phyloP scores from a whole-genome alignment of 2,797 vertebrate genomes.

The Tiaroga cobitis region DNA sequence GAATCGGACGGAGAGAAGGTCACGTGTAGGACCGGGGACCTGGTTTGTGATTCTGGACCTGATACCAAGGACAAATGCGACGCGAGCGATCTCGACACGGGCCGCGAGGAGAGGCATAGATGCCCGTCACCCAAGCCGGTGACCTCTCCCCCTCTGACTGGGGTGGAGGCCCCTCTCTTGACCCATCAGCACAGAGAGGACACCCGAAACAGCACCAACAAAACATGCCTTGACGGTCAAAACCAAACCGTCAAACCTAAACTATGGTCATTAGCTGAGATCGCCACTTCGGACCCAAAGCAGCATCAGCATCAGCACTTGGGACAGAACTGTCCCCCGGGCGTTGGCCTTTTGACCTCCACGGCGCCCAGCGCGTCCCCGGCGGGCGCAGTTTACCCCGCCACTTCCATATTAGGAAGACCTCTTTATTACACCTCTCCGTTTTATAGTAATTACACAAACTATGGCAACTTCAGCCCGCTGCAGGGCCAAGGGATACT shows the following conservation, averaged over 20 bases:
- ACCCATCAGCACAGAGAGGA: constrained; percentile 83
- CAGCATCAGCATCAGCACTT: constrained; percentile 76
- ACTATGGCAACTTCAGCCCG: constrained; percentile 96
- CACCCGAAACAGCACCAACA: constrained; percentile 66
- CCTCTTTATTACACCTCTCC: constrained; percentile 98
- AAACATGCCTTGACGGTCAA: constrained; percentile 76
- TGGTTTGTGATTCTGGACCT: constrained; percentile 82
- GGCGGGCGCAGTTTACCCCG: constrained; percentile 86
- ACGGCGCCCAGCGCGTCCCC: constrained; percentile 81
- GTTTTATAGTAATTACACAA: constrained; percentile 98
- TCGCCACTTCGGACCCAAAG: constrained; percentile 97
- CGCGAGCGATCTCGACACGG: constrained; percentile 72
- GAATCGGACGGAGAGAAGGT: constrained; percentile 94
- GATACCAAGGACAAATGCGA: constrained; percentile 86
- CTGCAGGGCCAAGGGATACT: constrained; percentile 95
- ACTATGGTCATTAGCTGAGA: constrained; percentile 97
- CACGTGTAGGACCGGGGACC: constrained; percentile 79
- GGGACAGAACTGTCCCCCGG: constrained; percentile 73
- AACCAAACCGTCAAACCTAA: constrained; percentile 90
- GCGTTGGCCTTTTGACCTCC: constrained; percentile 80
- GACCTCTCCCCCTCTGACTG: constrained; percentile 89
- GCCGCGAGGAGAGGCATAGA: constrained; percentile 70
- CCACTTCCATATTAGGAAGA: constrained; percentile 91
- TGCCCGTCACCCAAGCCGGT: constrained; percentile 81
- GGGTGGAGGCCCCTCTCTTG: constrained; percentile 87